Conservation (phyloP, 2,888 invertebrate species). For the Rhorus exstirpatorius region DNA sequence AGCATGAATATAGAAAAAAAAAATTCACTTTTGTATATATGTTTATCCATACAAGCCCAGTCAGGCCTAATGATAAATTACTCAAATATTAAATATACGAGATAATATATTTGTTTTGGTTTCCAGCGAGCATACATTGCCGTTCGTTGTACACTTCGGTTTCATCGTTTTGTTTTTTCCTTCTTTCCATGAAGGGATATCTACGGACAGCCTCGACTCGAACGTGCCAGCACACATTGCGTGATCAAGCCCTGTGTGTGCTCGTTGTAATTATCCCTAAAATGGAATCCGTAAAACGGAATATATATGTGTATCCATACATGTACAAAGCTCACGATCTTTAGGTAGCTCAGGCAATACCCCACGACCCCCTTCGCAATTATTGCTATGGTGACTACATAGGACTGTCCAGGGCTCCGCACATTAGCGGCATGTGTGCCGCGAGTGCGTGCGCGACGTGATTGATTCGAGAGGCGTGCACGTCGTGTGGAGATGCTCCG, state of each 20-base stretch:
- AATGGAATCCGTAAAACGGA: no score
- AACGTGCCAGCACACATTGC: neutral
- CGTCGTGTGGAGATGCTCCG: conserved; percentile 8
- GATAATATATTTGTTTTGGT: conserved; percentile 14
- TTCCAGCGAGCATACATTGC: neutral
- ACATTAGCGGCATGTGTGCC: conserved; percentile 84
- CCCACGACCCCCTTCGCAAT: conserved; percentile 33
- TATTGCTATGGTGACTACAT: conserved; percentile 66
- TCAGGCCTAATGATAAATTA: conserved; percentile 22
- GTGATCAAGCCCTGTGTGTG: conserved; percentile 18
- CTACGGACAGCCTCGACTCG: neutral
- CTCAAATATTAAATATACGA: conserved; percentile 6
- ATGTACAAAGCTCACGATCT: conserved; percentile 73
- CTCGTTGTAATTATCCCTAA: conserved; percentile 79
- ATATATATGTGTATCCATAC: conserved; percentile 68
- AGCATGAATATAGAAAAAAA: neutral
- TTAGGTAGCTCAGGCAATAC: conserved; percentile 67
- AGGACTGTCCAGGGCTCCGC: conserved; percentile 79
- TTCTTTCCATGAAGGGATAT: neutral
- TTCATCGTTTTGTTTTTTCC: neutral
- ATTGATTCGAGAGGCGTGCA: conserved; percentile 83
- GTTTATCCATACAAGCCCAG: neutral
- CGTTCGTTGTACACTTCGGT: neutral
- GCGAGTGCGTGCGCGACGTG: conserved; percentile 82
- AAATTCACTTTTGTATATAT: neutral